Evolutionary conservation across 2,888 invertebrate species (phyloP).

Genomic region (Pollenia labialis): DNA sequence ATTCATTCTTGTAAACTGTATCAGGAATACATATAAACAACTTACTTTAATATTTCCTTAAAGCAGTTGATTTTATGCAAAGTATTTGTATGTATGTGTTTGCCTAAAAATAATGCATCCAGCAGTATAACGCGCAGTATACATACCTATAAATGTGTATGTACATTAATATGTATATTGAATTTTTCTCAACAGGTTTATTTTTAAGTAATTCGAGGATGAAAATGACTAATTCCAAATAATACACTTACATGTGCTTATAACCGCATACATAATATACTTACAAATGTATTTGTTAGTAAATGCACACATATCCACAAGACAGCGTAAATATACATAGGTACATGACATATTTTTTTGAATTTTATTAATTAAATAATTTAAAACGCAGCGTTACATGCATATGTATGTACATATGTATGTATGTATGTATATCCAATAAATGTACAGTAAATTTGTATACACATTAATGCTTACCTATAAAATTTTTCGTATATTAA

Average conservation of each 20-base stretch:
- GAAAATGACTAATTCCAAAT: conserved; percentile 29
- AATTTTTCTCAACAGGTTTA: conserved; percentile 37
- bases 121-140: too few relatives aligned
- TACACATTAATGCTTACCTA: conserved; percentile 25
- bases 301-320: not conserved
- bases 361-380: too few relatives aligned
- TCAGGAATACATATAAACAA: too few relatives aligned
- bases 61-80: too few relatives aligned
- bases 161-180: not conserved
- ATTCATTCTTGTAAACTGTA: too few relatives aligned
- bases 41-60: too few relatives aligned
- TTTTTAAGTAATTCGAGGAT: conserved; percentile 6
- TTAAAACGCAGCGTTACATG: too few relatives aligned
- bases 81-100: not conserved
- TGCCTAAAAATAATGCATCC: not conserved
- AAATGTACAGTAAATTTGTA: not conserved
- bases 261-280: not conserved
- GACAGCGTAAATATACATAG: too few relatives aligned
- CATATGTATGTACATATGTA: conserved; percentile 1
- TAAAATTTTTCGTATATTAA: conserved; percentile 10
- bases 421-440: conserved; percentile 2
- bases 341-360: too few relatives aligned
- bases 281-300: not conserved
- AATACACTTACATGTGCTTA: not conserved
- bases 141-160: too few relatives aligned